Conservation (phyloP, 2,888 invertebrate species). For the Leptogaster cylindrica region DNA sequence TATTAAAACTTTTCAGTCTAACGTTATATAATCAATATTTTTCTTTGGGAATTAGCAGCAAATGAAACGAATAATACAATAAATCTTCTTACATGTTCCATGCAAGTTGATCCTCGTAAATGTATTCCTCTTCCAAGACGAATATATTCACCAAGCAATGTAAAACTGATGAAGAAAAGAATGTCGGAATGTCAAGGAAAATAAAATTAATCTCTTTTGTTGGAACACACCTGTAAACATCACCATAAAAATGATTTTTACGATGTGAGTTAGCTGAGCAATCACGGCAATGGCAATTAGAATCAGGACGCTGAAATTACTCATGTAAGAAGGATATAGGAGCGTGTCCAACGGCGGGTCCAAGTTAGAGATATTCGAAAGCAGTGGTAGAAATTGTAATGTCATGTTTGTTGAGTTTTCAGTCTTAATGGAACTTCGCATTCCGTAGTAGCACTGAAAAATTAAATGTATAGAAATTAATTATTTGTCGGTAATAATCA, state of each 20-base stretch:
- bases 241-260: slow-evolving; percentile 71
- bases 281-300: slow-evolving; percentile 74
- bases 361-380: neutral
- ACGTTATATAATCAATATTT: neutral
- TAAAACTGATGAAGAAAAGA: slow-evolving; percentile 56
- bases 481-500: neutral
- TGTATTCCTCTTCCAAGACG: slow-evolving; percentile 65
- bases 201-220: neutral
- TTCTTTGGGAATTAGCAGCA: slow-evolving; percentile 6
- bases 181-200: neutral
- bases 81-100: slow-evolving; percentile 55
- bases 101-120: slow-evolving; percentile 65
- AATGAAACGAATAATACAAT: slow-evolving; percentile 6
- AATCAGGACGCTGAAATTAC: slow-evolving; percentile 73
- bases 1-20: slow-evolving; percentile 3
- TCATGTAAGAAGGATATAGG: slow-evolving; percentile 76
- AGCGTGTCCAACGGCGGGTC: slow-evolving; percentile 28
- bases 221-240: slow-evolving; percentile 63
- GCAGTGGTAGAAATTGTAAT: slow-evolving; percentile 1
- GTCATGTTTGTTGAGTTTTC: slow-evolving; percentile 35
- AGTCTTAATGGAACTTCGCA: slow-evolving; percentile 15
- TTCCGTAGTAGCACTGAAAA: slow-evolving; percentile 37
- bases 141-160: slow-evolving; percentile 69
- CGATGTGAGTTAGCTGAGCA: slow-evolving; percentile 73
- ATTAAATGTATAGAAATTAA: neutral